phyloP scores from a whole-genome alignment of 2,113 vertebrate species.

The Oenanthe oenanthe region DNA sequence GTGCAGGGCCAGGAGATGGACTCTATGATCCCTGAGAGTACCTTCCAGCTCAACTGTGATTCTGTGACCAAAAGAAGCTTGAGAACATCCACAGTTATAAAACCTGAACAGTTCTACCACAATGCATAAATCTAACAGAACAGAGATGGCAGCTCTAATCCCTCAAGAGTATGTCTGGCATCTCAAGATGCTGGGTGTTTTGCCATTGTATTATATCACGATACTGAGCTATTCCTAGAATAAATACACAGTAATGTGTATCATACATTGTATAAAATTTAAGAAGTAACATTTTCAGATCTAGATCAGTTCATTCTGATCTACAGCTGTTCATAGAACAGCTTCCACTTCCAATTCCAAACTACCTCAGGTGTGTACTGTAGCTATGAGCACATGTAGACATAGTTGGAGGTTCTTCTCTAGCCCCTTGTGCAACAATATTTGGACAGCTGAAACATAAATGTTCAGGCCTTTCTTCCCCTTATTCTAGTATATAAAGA shows the following conservation, averaged over 20 bases:
- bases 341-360: not conserved
- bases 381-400: not conserved
- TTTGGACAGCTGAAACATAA: not conserved
- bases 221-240: not conserved
- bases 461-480: not conserved
- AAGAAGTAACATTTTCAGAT: not conserved
- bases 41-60: not conserved
- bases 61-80: not conserved
- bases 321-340: not conserved
- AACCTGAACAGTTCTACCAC: not conserved
- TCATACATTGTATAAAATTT: not conserved
- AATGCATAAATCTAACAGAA: not conserved
- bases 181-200: not conserved
- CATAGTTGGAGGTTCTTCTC: not conserved
- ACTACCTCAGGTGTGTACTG: not conserved
- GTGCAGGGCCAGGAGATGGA: not conserved
- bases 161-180: not conserved
- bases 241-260: not conserved
- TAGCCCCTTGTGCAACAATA: not conserved
- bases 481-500: not conserved
- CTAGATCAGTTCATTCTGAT: not conserved
- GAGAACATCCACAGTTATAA: not conserved
- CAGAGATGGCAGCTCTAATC: not conserved
- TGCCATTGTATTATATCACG: not conserved
- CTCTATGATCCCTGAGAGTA: fast-evolving